Percentiles rank a stretch among this genome's conserved stretches.
Evolutionary conservation across 2,888 invertebrate genomes (phyloP).

Genomic region (Tetragonisca angustula): DNA sequence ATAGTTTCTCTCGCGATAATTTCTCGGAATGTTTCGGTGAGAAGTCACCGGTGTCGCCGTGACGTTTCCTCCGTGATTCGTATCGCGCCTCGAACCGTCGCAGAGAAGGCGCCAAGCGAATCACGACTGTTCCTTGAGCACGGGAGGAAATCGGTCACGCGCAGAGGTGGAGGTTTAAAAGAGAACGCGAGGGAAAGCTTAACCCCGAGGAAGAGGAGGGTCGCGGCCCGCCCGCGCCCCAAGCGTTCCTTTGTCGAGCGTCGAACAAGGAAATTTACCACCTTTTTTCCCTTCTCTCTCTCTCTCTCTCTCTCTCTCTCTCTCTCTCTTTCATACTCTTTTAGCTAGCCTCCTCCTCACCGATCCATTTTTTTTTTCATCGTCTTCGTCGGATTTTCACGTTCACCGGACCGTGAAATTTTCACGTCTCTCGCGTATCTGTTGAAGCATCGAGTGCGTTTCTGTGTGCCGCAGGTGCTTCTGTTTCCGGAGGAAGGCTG

Average conservation of each 20-base stretch:
- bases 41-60: background rate
- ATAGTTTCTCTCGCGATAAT: too few species aligned
- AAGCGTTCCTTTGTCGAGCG: slow-evolving; percentile 1
- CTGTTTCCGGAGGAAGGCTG: slow-evolving; percentile 95
- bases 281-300: background rate
- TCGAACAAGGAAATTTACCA: background rate
- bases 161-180: background rate
- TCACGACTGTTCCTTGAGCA: background rate
- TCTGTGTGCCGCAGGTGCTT: slow-evolving; percentile 87
- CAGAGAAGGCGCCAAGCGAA: background rate
- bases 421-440: background rate
- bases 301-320: background rate
- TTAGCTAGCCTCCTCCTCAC: background rate
- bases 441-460: background rate
- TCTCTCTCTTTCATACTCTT: background rate
- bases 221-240: background rate
- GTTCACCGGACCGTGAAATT: background rate
- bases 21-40: too few species aligned
- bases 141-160: background rate
- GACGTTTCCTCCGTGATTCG: accelerated
- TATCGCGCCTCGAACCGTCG: too few species aligned
- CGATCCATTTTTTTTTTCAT: background rate
- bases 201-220: background rate
- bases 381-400: background rate
- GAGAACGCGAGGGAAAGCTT: slow-evolving; percentile 4